These are phyloP conservation scores for Bettongia penicillata DNA, from an alignment of 2,113 vertebrate genomes.

Conservation along the genomic window DNA sequence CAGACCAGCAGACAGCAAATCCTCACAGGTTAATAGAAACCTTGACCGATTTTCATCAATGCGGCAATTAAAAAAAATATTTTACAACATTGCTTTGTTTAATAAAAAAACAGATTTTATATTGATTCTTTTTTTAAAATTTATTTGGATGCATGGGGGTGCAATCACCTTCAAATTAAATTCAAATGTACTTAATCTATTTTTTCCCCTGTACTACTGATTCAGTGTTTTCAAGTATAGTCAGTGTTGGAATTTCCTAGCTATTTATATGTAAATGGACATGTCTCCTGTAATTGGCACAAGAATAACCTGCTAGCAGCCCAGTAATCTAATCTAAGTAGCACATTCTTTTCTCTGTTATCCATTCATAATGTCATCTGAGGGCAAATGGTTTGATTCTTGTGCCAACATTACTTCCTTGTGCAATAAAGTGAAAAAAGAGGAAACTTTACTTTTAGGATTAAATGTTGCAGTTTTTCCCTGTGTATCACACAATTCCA, in stretches of 20 bases:
- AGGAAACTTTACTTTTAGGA: constrained; percentile 78
- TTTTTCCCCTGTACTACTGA: constrained; percentile 69
- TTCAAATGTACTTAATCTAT: constrained; percentile 67
- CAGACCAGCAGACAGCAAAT: not conserved
- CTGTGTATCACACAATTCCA: constrained; percentile 42
- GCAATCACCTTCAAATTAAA: constrained; percentile 78
- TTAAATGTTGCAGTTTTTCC: constrained; percentile 70
- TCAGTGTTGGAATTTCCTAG: constrained; percentile 78
- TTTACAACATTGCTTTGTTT: constrained; percentile 59
- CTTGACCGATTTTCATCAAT: constrained; percentile 51
- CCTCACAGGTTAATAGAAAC: not conserved
- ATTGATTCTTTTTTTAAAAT: constrained; percentile 60
- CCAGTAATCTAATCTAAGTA: constrained; percentile 76
- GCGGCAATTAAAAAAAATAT: constrained; percentile 58
- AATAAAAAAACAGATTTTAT: constrained; percentile 46
- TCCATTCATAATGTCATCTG: constrained; percentile 73
- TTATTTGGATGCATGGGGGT: constrained; percentile 60
- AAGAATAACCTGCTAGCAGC: constrained; percentile 70
- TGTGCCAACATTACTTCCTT: constrained; percentile 75
- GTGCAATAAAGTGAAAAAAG: constrained; percentile 64
- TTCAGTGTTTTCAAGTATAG: constrained; percentile 76
- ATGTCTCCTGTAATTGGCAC: constrained; percentile 75
- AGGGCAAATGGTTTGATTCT: constrained; percentile 77
- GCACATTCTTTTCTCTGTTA: constrained; percentile 66
- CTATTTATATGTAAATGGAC: constrained; percentile 85